These are phyloP conservation scores for Antitype chi DNA, from an alignment of 2,888 invertebrate species.

Conservation along the genomic window DNA sequence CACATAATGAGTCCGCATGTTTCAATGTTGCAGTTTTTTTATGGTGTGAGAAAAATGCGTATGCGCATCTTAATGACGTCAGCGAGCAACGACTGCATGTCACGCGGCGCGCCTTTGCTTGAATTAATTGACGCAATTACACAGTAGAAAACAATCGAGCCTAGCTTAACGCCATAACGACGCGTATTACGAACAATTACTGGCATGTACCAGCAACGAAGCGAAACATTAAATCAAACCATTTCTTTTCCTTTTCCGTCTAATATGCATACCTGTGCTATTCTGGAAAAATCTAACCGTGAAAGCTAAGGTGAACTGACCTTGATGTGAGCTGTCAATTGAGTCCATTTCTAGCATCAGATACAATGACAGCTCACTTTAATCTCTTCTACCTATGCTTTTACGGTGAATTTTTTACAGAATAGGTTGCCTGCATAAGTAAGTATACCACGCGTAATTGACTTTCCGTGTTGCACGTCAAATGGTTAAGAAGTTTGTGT, in stretches of 20 bases:
- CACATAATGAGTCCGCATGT: conserved; percentile 75
- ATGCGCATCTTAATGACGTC: conserved; percentile 84
- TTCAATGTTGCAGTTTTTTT: conserved; percentile 78
- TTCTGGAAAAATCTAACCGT: too few relatives aligned
- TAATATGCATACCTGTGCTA: conserved; percentile 43
- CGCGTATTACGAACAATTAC: conserved; percentile 83
- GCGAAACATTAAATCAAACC: conserved; percentile 60
- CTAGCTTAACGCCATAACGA: conserved; percentile 82
- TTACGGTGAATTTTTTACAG: too few relatives aligned
- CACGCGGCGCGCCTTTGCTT: conserved; percentile 81
- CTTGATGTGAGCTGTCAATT: too few relatives aligned
- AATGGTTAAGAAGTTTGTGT: conserved; percentile 9
- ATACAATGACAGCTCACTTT: too few relatives aligned
- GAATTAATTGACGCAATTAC: conserved; percentile 88
- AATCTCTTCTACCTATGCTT: too few relatives aligned
- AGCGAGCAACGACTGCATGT: conserved; percentile 77
- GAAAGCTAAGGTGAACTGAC: too few relatives aligned
- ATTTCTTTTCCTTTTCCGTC: conserved; percentile 55
- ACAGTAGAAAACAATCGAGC: conserved; percentile 86
- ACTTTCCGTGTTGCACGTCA: conserved; percentile 30
- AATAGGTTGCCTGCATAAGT: too few relatives aligned
- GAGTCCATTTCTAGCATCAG: too few relatives aligned
- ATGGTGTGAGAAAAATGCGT: conserved; percentile 81
- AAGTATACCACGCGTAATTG: conserved; percentile 29
- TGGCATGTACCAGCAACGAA: conserved; percentile 65